Conservation (phyloP, 2,113 vertebrate genomes). For the Litocranius walleri region DNA sequence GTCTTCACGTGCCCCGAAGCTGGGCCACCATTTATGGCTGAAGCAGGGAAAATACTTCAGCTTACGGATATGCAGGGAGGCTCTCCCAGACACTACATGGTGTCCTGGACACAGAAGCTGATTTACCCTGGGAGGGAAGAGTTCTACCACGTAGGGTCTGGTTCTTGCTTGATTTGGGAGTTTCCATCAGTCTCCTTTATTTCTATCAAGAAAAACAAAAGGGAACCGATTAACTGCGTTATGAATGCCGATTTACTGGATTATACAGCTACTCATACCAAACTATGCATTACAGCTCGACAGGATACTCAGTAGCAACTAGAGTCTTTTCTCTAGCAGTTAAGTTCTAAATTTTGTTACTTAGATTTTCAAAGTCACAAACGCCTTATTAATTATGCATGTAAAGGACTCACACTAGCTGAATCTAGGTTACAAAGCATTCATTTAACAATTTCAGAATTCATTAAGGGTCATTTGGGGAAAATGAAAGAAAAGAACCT, state of each 20-base stretch:
- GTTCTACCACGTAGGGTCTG: slow-evolving; percentile 79
- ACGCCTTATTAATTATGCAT: too few species aligned
- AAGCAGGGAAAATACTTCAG: neutral
- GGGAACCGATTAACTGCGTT: accelerated
- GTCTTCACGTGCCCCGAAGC: neutral
- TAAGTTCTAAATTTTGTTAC: neutral
- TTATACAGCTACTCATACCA: neutral
- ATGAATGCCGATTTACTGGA: neutral
- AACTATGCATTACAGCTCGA: neutral
- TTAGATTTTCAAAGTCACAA: neutral
- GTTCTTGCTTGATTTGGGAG: slow-evolving; percentile 80
- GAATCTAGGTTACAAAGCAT: accelerated
- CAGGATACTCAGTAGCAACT: neutral
- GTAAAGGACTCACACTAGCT: neutral
- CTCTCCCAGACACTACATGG: accelerated
- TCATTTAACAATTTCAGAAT: neutral
- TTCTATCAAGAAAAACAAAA: slow-evolving; percentile 70
- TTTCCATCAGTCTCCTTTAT: slow-evolving; percentile 71
- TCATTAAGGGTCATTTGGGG: neutral
- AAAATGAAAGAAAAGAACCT: neutral
- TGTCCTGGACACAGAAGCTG: neutral
- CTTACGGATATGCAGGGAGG: neutral
- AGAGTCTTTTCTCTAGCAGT: neutral
- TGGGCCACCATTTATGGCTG: neutral
- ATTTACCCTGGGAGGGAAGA: slow-evolving; percentile 70